These are phyloP conservation scores for Brachirus orientalis DNA, from an alignment of 2,113 vertebrate species.

Conservation along the genomic window DNA sequence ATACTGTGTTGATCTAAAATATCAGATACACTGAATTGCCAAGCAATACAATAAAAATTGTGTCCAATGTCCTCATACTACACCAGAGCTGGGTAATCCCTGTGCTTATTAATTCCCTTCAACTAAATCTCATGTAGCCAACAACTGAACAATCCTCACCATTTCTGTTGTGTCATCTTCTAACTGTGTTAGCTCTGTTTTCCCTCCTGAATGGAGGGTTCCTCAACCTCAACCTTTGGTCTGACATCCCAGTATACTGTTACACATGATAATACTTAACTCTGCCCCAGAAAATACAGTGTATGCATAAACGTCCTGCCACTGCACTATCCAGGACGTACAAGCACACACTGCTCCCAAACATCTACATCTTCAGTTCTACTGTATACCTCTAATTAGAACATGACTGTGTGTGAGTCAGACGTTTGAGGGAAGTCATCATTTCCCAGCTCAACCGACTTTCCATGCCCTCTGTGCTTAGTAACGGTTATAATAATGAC, in stretches of 20 bases:
- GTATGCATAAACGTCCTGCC: neutral
- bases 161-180: constrained; percentile 2
- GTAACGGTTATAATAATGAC: constrained; percentile 56
- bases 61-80: no score
- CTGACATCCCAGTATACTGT: neutral
- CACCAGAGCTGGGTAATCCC: no score
- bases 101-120: no score
- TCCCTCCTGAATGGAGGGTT: neutral
- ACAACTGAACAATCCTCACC: no score
- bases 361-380: constrained; percentile 60
- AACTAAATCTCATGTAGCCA: no score
- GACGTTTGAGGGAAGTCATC: constrained; percentile 56
- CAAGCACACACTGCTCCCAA: constrained; percentile 25
- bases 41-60: no score
- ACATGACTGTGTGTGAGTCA: constrained; percentile 62
- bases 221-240: constrained; percentile 7
- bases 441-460: constrained; percentile 57
- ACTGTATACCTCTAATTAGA: constrained; percentile 55
- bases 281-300: neutral
- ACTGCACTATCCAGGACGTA: neutral
- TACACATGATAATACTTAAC: neutral
- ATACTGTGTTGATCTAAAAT: no score
- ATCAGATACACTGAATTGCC: no score
- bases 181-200: neutral
- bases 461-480: constrained; percentile 59